phyloP scores from a whole-genome alignment of 2,113 vertebrate species.

The Dunckerocampus dactyliophorus region DNA sequence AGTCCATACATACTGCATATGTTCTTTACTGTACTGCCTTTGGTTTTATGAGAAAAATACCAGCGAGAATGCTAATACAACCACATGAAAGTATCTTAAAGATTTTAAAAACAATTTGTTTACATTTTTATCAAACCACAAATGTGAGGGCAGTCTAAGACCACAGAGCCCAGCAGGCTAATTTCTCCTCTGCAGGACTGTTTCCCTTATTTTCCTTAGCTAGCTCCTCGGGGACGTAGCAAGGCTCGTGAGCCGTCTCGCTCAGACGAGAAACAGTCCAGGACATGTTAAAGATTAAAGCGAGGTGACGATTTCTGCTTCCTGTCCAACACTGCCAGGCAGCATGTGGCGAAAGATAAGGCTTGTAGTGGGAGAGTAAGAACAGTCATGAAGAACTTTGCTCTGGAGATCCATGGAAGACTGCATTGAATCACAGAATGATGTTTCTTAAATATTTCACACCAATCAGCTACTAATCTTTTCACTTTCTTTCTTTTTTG shows the following conservation, averaged over 20 bases:
- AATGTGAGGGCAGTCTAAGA: background rate
- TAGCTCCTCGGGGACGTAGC: constrained; percentile 13
- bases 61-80: no score
- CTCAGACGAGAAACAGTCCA: constrained; percentile 28
- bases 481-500: constrained; percentile 37
- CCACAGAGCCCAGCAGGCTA: constrained; percentile 21
- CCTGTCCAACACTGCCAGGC: constrained; percentile 32
- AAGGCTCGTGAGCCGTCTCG: constrained; percentile 19
- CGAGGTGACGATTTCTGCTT: constrained; percentile 42
- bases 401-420: constrained; percentile 11
- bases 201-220: constrained; percentile 25
- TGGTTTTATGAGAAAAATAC: no score
- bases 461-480: constrained; percentile 31
- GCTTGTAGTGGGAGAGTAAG: constrained; percentile 21
- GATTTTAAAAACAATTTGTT: no score
- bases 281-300: constrained; percentile 31
- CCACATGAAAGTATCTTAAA: no score
- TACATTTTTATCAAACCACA: no score
- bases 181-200: background rate
- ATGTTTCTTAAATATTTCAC: constrained; percentile 18
- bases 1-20: no score
- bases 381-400: constrained; percentile 16
- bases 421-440: constrained; percentile 20
- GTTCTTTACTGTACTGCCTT: no score
- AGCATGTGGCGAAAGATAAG: constrained; percentile 24